Base-by-base conservation (phyloP, 92 coral and sea anemone genomes). In the Pocillopora meandrina region DNA sequence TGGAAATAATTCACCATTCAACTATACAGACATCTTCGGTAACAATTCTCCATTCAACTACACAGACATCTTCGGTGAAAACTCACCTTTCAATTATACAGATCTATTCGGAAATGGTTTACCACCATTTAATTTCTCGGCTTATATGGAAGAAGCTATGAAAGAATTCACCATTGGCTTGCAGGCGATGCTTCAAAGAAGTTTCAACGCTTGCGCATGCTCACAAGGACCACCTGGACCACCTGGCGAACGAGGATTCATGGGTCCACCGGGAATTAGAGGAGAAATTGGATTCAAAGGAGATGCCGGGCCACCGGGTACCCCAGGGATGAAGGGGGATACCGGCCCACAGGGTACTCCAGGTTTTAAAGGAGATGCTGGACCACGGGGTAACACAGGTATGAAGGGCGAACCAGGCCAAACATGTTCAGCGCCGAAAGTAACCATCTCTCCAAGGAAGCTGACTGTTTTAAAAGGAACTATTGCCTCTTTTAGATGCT, bases 391-490 rank as follows among this genome's bases (percentile, higher is more conserved):
- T 9, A 66, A 56, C 33, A 52, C 84, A 31, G 84, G 84, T 55
- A 75, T 56, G 47, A 75, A 79, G 65, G 83, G 83, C 12, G 83
- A 79, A 79, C 74, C 52, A 20, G 83, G 83, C 52, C 74, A 79
- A 65, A 61, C 83, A 18, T 63, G 64, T 78, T 64, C 83, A 16
- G 13, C 72, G n/a, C 74, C 74, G 23, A 19, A 65, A 56, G 64
- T 49, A 2, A 19, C 62, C 9, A 15, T 65, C 31, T 68, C 83
- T 26, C 17, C 73, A 47, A 9, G 63, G 10, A 33, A 15, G 33
- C 34, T 65, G 74, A 79, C 74, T 15, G 74, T 79, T 1, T 65
- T 47, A 18, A 35, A 66, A 57, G 65, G 83, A 16, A 47, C 49
- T 61, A 77, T 71, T 33, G 81, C 81, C 19, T 12, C 81, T 10